These are phyloP conservation scores for Eupelmus urozonus DNA, from an alignment of 2,888 invertebrate species.

Conservation along the genomic window DNA sequence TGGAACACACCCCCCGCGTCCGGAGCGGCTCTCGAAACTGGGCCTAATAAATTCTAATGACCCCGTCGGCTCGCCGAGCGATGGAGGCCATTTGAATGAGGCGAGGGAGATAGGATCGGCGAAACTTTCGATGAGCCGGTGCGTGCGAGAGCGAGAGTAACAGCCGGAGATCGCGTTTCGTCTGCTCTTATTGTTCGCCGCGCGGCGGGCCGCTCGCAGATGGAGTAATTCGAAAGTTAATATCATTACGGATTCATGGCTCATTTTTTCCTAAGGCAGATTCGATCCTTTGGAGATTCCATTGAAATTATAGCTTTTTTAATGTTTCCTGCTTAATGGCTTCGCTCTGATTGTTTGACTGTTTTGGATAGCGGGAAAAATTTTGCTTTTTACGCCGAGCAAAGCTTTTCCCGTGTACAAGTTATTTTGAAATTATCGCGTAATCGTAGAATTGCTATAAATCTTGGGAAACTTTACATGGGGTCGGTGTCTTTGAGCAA, in stretches of 20 bases:
- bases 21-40: neutral
- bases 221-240: slow-evolving; percentile 33
- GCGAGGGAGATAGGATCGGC: slow-evolving; percentile 16
- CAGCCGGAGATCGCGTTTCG: neutral
- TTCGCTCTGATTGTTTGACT: neutral
- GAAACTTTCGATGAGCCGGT: slow-evolving; percentile 3
- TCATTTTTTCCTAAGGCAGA: neutral
- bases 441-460: no score
- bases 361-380: neutral
- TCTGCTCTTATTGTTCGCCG: slow-evolving; percentile 4
- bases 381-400: no score
- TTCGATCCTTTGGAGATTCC: no score
- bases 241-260: slow-evolving; percentile 10
- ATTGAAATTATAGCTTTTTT: neutral
- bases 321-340: neutral
- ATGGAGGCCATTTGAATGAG: slow-evolving; percentile 8
- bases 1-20: no score
- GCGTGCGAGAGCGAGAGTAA: slow-evolving; percentile 28
- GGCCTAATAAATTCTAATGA: slow-evolving; percentile 49
- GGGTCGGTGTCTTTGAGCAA: no score
- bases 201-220: neutral
- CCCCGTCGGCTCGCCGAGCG: neutral
- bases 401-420: no score
- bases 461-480: no score
- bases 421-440: no score